Conservation (phyloP, 2,113 vertebrate species). For the Osmerus eperlanus region DNA sequence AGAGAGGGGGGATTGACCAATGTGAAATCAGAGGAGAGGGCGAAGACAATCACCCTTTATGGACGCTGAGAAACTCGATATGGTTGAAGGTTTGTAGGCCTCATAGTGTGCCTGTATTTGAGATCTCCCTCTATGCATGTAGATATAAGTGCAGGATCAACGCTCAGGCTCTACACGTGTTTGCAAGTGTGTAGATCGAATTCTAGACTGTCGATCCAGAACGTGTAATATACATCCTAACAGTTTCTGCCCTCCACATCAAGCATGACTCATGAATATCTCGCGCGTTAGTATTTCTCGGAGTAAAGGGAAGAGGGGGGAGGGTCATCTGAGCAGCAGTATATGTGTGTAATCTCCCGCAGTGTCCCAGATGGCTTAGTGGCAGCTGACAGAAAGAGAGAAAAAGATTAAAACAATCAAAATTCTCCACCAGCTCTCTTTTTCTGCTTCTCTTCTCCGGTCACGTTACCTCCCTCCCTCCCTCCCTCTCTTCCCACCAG, state of each 20-base stretch:
- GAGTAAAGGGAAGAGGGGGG: slow-evolving; percentile 1
- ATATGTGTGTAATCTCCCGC: slow-evolving; percentile 67
- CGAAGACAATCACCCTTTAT: background rate
- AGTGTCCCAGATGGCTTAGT: slow-evolving; percentile 70
- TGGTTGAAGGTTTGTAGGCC: too few species aligned
- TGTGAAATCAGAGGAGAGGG: background rate
- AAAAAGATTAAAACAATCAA: slow-evolving; percentile 61
- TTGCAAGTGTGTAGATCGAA: background rate
- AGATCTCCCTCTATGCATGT: background rate
- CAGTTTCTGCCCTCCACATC: slow-evolving; percentile 11
- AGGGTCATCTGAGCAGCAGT: slow-evolving; percentile 52
- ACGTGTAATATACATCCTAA: slow-evolving; percentile 15
- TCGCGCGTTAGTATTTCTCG: too few species aligned
- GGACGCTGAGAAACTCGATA: too few species aligned
- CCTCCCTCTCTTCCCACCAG: background rate
- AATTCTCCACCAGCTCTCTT: slow-evolving; percentile 51
- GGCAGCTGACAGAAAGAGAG: slow-evolving; percentile 55
- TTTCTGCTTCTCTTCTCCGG: slow-evolving; percentile 19
- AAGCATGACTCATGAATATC: slow-evolving; percentile 18
- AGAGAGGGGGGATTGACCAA: background rate
- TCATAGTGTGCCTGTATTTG: background rate
- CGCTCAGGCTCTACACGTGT: background rate
- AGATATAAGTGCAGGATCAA: background rate
- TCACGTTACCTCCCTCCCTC: slow-evolving; percentile 15
- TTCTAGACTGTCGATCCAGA: background rate